phyloP scores from a whole-genome alignment of 2,113 vertebrate species.

The Peromyscus leucopus region DNA sequence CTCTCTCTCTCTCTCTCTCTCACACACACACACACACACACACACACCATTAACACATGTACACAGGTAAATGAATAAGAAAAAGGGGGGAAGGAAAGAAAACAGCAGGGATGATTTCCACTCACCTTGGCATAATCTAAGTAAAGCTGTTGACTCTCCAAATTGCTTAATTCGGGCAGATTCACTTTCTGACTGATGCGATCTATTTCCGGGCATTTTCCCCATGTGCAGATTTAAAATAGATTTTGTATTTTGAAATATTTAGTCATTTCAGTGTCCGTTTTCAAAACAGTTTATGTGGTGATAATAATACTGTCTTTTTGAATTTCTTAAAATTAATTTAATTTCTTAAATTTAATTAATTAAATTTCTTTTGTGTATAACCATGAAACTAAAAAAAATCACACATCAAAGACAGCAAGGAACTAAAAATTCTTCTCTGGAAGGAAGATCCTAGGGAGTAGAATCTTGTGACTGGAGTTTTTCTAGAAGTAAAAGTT shows the following conservation, averaged over 20 bases:
- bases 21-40: background rate
- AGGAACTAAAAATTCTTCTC: conserved; percentile 37
- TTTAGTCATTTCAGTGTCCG: background rate
- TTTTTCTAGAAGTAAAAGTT: conserved; percentile 14
- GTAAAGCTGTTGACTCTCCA: background rate
- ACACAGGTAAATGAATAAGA: background rate
- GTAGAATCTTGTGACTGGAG: background rate
- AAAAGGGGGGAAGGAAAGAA: background rate
- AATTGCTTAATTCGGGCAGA: background rate
- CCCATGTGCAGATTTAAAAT: background rate
- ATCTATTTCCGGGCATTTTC: background rate
- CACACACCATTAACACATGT: background rate
- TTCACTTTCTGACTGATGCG: background rate
- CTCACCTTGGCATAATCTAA: conserved; percentile 25
- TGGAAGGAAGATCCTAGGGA: background rate
- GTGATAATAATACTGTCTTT: background rate
- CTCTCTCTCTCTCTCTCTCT: too few species aligned
- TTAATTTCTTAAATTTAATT: background rate
- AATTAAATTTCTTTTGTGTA: background rate
- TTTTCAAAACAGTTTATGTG: background rate
- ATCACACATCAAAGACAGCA: background rate
- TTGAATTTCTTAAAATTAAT: background rate
- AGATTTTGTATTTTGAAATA: background rate
- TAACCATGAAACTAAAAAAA: background rate
- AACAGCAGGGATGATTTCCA: background rate